Evolutionary conservation across 2,797 vertebrate species (phyloP).

Genomic region (Apodemus agrarius): DNA sequence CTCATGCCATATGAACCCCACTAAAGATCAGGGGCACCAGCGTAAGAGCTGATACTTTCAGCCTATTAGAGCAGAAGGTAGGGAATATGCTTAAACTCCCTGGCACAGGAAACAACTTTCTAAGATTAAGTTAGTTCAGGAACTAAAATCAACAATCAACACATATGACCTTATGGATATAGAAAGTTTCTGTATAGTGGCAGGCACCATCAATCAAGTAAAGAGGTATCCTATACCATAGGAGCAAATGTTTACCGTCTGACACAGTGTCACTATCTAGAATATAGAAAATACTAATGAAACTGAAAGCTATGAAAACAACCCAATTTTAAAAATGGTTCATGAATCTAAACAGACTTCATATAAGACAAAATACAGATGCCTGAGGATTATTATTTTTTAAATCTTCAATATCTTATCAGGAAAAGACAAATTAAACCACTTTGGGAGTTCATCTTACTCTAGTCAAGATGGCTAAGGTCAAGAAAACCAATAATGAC

Average conservation of each 20-base stretch:
- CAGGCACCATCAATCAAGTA: not conserved
- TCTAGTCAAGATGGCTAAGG: not conserved
- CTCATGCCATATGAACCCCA: not conserved
- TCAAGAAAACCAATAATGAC: not conserved
- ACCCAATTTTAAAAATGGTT: not conserved
- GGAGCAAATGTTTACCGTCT: not conserved
- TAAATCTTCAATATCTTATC: not conserved
- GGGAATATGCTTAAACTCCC: not conserved
- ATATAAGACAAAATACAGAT: not conserved
- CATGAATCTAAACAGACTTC: not conserved
- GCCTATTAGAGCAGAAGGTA: not conserved
- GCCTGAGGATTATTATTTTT: not conserved
- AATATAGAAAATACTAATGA: not conserved
- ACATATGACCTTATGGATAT: not conserved
- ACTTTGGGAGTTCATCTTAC: not conserved
- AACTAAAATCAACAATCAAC: not conserved
- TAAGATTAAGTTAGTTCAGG: not conserved
- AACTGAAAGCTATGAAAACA: not conserved
- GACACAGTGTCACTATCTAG: not conserved
- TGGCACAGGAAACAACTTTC: not conserved
- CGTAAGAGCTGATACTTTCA: not conserved
- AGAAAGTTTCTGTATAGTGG: not conserved
- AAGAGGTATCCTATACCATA: not conserved
- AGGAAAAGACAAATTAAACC: not conserved
- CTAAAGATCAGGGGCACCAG: not conserved